Percentiles rank a stretch among this genome's conserved stretches.
These are phyloP conservation scores for Gymnothorax reevesii DNA, from an alignment of 2,797 vertebrate genomes.

Conservation along the genomic window DNA sequence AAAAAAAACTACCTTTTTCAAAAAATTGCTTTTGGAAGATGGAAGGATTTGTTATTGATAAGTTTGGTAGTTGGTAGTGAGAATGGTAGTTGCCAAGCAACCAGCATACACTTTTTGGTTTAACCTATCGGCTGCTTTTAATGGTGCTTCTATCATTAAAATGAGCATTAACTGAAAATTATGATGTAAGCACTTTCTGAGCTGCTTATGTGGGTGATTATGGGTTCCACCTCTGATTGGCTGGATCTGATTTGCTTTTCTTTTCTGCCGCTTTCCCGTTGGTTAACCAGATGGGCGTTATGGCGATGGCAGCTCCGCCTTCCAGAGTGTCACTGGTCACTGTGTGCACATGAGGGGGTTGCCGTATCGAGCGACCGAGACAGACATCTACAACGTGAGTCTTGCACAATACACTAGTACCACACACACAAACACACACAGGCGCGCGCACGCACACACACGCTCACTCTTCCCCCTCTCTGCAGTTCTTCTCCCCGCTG, in stretches of 20 bases:
- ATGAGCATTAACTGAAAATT: too few relatives aligned
- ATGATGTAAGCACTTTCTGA: too few relatives aligned
- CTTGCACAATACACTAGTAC: background rate
- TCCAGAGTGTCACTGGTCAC: constrained; percentile 97
- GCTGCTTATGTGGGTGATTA: background rate
- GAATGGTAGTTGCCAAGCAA: too few relatives aligned
- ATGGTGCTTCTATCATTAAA: background rate
- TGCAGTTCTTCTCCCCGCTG: constrained; percentile 95
- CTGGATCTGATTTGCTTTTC: too few relatives aligned
- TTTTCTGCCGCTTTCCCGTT: constrained; percentile 44
- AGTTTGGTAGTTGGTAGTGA: too few relatives aligned
- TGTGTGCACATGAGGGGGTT: constrained; percentile 99
- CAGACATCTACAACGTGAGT: constrained; percentile 95
- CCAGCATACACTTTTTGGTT: too few relatives aligned
- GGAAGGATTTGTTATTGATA: too few relatives aligned
- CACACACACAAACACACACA: background rate
- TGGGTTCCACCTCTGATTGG: background rate
- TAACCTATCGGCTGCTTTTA: too few relatives aligned
- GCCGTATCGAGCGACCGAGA: constrained; percentile 95
- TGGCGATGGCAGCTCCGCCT: constrained; percentile 85
- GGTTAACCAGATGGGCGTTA: constrained; percentile 90
- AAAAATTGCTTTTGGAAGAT: too few relatives aligned
- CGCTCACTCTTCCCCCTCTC: background rate
- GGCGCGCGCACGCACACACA: background rate
- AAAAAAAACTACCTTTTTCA: too few relatives aligned